These are phyloP conservation scores for Dasypogon diadema DNA, from an alignment of 2,888 invertebrate species.

Conservation along the genomic window DNA sequence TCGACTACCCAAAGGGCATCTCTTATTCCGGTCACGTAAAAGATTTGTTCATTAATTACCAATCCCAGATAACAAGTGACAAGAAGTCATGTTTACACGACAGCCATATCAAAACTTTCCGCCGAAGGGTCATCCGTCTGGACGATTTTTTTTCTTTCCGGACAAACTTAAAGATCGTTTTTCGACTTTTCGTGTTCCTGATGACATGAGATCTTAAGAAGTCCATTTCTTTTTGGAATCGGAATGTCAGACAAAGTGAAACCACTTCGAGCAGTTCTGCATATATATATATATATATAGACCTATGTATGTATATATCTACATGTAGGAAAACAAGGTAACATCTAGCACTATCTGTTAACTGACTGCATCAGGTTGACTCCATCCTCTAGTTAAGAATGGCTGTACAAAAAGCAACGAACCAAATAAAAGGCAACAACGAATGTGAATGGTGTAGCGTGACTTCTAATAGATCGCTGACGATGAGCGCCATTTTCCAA, in stretches of 20 bases:
- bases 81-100: slow-evolving; percentile 16
- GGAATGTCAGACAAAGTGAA: neutral
- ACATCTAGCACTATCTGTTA: neutral
- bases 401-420: neutral
- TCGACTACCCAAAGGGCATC: neutral
- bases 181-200: slow-evolving; percentile 1
- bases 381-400: neutral
- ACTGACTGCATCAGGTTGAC: neutral
- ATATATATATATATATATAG: neutral
- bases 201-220: neutral
- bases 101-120: neutral
- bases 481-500: slow-evolving; percentile 16
- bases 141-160: neutral
- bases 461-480: slow-evolving; percentile 15
- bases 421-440: neutral
- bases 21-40: neutral
- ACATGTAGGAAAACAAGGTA: too few species aligned
- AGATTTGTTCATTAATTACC: slow-evolving; percentile 14
- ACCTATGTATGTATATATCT: neutral
- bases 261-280: neutral
- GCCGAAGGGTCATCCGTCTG: neutral
- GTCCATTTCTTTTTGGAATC: neutral
- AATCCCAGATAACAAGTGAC: slow-evolving; percentile 14
- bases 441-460: slow-evolving; percentile 31
- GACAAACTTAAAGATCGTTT: neutral